Evolutionary conservation across 2,888 invertebrate genomes (phyloP), one percentile per base, ranked within the genome.

Genomic region (Dicyrtoma fusca): DNA sequence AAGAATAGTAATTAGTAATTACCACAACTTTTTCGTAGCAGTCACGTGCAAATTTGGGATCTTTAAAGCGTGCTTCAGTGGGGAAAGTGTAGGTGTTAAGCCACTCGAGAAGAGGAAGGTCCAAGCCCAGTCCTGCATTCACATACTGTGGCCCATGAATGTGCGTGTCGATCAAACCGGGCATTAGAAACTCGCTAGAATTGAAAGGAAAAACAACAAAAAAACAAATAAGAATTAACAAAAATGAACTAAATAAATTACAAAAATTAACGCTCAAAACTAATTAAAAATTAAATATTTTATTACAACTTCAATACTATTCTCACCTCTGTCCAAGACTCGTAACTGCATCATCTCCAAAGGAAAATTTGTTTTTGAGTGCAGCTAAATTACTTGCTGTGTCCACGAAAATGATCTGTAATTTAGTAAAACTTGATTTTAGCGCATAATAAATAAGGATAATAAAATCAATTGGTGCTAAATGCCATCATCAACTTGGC

Each of bases 141-240:
- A 93, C 92, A 80, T 91, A 91, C 84, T 96, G 95, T 0, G 93
- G 90, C 0, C 94, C 94, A 85, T 96, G 95, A 11, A 92, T 91
- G 82, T 96, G 96, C 23, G 92, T 91, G 83, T 96, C 95, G 1
- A 95, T 87, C 74, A 96, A 88, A 0, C 95, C 96, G 0, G 95
- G 95, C 83, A 94, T 89, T 14, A 95, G 82, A 82, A 95, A 90
- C 80, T 85, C 83, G 14, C 84, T 84, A 51, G 10, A 34, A 8
- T 34, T n/a, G n/a, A n/a, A n/a, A n/a, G n/a, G n/a, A n/a, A n/a
- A n/a, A n/a, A n/a, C n/a, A n/a, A n/a, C n/a, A n/a, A n/a, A n/a
- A n/a, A n/a, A n/a, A n/a, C n/a, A 74, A 73, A 59, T 34, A 34
- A 34, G 34, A 34, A n/a, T n/a, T n/a, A n/a, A n/a, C n/a, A n/a